These are phyloP conservation scores for Myiozetetes cayanensis DNA, from an alignment of 2,113 vertebrate species.

Conservation along the genomic window DNA sequence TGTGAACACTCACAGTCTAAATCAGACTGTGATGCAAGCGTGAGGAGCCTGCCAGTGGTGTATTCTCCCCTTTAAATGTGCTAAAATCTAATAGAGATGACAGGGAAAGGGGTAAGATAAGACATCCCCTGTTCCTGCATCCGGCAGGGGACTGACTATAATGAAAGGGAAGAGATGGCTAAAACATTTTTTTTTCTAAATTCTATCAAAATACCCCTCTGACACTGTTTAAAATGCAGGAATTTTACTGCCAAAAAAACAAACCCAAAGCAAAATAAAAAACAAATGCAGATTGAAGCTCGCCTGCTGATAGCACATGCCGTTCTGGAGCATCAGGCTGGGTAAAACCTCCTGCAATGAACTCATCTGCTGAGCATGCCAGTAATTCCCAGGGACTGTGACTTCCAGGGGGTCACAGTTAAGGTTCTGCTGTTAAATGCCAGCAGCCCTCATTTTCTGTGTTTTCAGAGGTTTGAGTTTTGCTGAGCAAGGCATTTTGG, in stretches of 20 bases:
- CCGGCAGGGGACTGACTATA: background rate
- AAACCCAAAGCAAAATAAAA: background rate
- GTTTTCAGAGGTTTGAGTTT: background rate
- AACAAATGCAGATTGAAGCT: background rate
- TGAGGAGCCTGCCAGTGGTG: background rate
- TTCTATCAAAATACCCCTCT: background rate
- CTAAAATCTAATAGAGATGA: background rate
- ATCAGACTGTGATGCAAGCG: background rate
- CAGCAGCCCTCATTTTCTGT: background rate
- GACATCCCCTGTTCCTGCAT: background rate
- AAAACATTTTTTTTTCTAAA: background rate
- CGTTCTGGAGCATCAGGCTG: background rate
- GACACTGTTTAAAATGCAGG: background rate
- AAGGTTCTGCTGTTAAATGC: background rate
- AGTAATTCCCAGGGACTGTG: background rate
- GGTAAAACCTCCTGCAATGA: background rate
- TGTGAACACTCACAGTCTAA: background rate
- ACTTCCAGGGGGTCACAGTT: background rate
- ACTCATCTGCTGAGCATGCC: background rate
- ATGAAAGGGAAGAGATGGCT: background rate
- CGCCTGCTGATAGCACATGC: background rate
- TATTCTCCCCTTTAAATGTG: background rate
- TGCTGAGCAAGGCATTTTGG: slow-evolving; percentile 14
- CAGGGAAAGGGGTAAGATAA: background rate
- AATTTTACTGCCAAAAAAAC: background rate